These are phyloP conservation scores for Drosophila borborema DNA, from an alignment of 2,888 invertebrate species.

Conservation along the genomic window DNA sequence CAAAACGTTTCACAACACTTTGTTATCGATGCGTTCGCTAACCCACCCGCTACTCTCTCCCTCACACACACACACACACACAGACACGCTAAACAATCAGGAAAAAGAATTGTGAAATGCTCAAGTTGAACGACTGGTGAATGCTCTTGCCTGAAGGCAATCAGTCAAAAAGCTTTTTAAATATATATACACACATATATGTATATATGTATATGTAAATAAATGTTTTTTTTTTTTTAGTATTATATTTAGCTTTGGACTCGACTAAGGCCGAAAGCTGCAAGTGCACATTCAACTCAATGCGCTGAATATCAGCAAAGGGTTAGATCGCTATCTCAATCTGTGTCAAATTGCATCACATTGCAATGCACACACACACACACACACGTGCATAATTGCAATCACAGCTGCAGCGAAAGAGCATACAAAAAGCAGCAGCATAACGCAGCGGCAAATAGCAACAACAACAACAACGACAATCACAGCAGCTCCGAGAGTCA, in stretches of 20 bases:
- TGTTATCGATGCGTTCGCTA: constrained; percentile 65
- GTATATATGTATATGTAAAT: background rate
- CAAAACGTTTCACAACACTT: constrained; percentile 22
- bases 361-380: constrained; percentile 16
- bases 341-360: constrained; percentile 63
- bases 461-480: constrained; percentile 14
- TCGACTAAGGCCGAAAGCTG: background rate
- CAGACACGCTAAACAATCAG: constrained; percentile 50
- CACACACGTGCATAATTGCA: constrained; percentile 20
- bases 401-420: constrained; percentile 15
- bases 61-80: background rate
- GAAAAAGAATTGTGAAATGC: constrained; percentile 40
- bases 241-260: background rate
- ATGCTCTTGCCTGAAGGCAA: constrained; percentile 31
- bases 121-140: constrained; percentile 19
- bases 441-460: constrained; percentile 5
- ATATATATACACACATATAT: background rate
- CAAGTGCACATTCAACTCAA: background rate
- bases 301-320: constrained; percentile 21
- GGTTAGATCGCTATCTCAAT: constrained; percentile 55
- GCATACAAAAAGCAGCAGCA: constrained; percentile 20
- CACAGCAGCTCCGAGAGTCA: constrained; percentile 47
- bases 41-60: constrained; percentile 63
- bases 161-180: background rate
- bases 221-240: background rate